Base-by-base conservation (phyloP, 2,888 invertebrate species). In the Idaea dimidiata region DNA sequence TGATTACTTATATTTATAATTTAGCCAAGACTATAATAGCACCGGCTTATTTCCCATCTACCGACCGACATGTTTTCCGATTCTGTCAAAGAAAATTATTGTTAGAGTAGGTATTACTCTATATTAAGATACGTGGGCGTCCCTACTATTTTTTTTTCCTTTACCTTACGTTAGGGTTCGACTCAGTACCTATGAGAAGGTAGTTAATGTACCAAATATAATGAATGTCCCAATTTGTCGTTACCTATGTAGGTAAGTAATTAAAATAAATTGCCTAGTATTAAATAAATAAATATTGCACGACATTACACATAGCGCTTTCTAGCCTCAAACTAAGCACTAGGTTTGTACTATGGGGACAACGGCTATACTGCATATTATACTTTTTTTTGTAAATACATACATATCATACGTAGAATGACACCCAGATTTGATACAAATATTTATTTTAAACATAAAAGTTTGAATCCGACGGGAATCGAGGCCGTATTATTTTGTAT, bases 141-240 rank as follows among this genome's bases (percentile, higher is more conserved):
- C 72, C 66, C 65, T 17, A 59, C 56, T 54, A n/a, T 18, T 62
- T 59, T 17, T 62, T 66, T 67, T 74, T 72, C 66, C 65, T 64
- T 73, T 24, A 3, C 68, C 63, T 60, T 63, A 43, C 43, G 43
- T 43, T 70, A 62, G 66, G 60, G 67, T 70, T 68, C 65, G 66
- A 68, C 67, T 66, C 24, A 3, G 24, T 24, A 24, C 24, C 24
- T 24, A 24, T 24, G 10, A 43, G 43, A 43, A 3, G 33, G 43
- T 43, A 43, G 43, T 8, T 14, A 43, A 65, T 65, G 66, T 72
- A 72, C 60, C 66, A 69, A 69, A 73, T 72, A 72, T 72, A 71
- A 71, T 73, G 71, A 75, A 76, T 67, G 66, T 60, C 63, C 67
- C 72, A 72, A 77, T 76, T 75, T 72, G 72, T 73, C 63, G 66